Evolutionary conservation across 1,140 invertebrate species (phyloP), one percentile per base, ranked within the genome.

Genomic region (Eueides isabella): DNA sequence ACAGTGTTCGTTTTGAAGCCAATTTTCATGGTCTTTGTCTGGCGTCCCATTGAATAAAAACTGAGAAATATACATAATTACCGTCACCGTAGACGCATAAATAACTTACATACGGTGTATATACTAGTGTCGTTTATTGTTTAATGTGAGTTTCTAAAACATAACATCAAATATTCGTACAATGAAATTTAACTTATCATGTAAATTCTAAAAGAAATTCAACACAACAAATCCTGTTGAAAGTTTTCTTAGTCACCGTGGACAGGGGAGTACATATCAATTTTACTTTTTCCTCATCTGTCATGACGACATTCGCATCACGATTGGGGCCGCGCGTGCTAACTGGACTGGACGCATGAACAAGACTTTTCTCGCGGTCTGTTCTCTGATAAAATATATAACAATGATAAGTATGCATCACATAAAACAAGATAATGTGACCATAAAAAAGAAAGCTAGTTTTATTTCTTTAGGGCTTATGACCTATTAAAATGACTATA

Each of bases 201-300:
- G 41, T 79, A 73, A 77, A 80, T 78, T 79, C 28, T 75, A 76
- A 80, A 80, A 80, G 80, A 83, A 84, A 83, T 75, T 73, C 86
- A 38, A 33, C 76, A 82, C 77, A 71, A 83, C n/a, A n/a, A 87
- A 88, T 92, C 90, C 88, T 91, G 89, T 90, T 87, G 90, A 92
- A 92, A 92, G 91, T 92, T 79, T 82, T 67, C 80, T 85, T 81
- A 83, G 82, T 89, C 84, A 83, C 79, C 80, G 75, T 74, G 71
- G 79, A 76, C 77, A 76, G 70, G 80, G 78, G 79, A 85, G 80
- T 78, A 85, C 84, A 85, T 88, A 91, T 91, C 87, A 91, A 87
- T 92, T 92, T 92, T 90, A 91, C 91, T 92, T 92, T 91, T 91
- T 86, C 81, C 84, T 84, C 86, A 85, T 86, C 87, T 86, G 82